phyloP scores from a whole-genome alignment of 1,140 invertebrate species.

The Colletes latitarsis region DNA sequence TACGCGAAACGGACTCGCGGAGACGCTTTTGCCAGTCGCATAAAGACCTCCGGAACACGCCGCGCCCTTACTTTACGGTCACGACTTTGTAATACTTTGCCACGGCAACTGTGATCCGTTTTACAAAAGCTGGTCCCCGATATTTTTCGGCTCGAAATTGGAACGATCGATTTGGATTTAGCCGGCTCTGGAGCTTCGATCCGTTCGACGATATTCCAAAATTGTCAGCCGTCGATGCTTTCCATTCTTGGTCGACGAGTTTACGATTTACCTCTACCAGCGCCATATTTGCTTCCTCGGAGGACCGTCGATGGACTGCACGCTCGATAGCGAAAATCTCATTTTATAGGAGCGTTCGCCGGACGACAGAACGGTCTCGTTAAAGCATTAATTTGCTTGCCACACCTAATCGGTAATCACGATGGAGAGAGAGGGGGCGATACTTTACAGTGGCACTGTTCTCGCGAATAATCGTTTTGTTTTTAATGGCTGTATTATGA shows the following conservation, averaged over 20 bases:
- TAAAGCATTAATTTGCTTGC: constrained; percentile 58
- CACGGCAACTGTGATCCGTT: constrained; percentile 42
- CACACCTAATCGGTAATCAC: constrained; percentile 3
- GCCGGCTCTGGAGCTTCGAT: background rate
- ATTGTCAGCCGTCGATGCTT: no score
- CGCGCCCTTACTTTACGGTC: constrained; percentile 51
- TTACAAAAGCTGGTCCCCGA: constrained; percentile 26
- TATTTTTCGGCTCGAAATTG: constrained; percentile 38
- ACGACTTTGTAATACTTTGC: constrained; percentile 60
- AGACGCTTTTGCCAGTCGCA: constrained; percentile 41
- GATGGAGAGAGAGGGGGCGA: constrained; percentile 31
- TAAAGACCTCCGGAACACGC: constrained; percentile 56
- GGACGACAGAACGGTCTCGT: constrained; percentile 21
- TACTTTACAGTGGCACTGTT: background rate
- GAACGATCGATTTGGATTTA: constrained; percentile 39
- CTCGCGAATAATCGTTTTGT: constrained; percentile 36
- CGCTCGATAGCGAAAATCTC: constrained; percentile 1
- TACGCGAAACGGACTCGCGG: background rate
- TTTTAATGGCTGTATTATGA: constrained; percentile 35
- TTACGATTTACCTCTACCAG: constrained; percentile 23
- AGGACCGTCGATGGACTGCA: constrained; percentile 43
- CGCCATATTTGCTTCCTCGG: constrained; percentile 34
- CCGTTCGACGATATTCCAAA: background rate
- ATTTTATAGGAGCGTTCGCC: constrained; percentile 50
- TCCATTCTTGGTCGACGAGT: background rate